Evolutionary conservation across 2,888 invertebrate genomes (phyloP), one percentile per base, ranked within the genome.

Genomic region (Cosmia trapezina): DNA sequence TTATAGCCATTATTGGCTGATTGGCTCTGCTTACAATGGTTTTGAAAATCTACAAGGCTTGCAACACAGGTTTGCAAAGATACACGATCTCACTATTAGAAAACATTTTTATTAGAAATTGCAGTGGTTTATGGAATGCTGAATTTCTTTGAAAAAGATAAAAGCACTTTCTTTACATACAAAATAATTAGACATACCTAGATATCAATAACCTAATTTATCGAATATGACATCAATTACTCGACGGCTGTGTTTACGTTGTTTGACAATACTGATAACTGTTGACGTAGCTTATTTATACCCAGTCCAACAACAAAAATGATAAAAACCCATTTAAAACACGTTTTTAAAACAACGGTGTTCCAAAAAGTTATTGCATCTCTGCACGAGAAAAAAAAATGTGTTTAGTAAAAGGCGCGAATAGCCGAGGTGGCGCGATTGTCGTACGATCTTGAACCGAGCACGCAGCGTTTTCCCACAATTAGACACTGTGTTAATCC

Each of bases 361-460:
- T 54, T 65, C 33, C 68, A 66, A 86, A 60, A 68, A 56, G 65
- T 67, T 71, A 66, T 61, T 73, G 80, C 75, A 74, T 62, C 69
- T 65, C 69, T 65, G 62, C 62, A 59, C 51, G 65, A 74, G 80
- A 85, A 73, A 84, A 85, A 88, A 85, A 88, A 86, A 86, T 76
- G 53, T 81, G 73, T 85, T 59, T 82, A 86, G 85, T 84, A 87
- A 88, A 83, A 87, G 79, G 87, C 84, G 81, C 84, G 84, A 86
- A 89, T 87, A 87, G 87, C 76, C 62, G 86, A 89, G 88, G 91
- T 93, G 93, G 92, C 90, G 87, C 88, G 93, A 93, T 88, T 83
- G 86, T 94, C 93, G 91, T 93, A 93, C 90, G 94, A 94, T 93
- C 84, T 85, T 84, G 84, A 84, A 80, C 80, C 80, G 78, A 75